These are phyloP conservation scores for Rotaria magnacalcarata DNA, from an alignment of 2,888 invertebrate genomes.

Conservation along the genomic window DNA sequence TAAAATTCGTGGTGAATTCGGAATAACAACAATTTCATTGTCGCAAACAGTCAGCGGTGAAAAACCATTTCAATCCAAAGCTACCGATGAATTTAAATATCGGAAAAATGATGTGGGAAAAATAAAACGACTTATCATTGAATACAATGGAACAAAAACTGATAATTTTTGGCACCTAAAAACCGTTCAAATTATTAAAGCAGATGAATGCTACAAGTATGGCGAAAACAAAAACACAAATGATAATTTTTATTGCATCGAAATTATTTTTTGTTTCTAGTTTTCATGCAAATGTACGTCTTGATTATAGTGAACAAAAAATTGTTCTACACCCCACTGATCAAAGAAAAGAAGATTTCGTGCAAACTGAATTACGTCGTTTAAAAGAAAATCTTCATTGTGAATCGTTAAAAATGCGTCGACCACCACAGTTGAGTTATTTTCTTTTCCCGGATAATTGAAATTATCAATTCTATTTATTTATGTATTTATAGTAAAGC, in stretches of 20 bases:
- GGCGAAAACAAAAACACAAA: not conserved
- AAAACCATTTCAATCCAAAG: not conserved
- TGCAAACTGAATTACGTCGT: conserved; percentile 17
- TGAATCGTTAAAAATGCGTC: not conserved
- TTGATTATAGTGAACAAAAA: not conserved
- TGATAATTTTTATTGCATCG: no score
- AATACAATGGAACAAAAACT: not conserved
- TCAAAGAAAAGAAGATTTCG: not conserved
- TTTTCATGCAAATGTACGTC: not conserved
- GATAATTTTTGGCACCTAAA: not conserved
- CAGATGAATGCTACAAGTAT: not conserved
- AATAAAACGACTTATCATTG: not conserved
- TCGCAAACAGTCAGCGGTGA: not conserved
- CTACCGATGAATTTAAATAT: not conserved
- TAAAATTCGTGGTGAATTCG: conserved; percentile 18
- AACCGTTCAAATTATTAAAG: not conserved
- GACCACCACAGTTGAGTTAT: not conserved
- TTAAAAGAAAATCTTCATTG: not conserved
- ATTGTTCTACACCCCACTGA: not conserved
- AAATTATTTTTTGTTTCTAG: not conserved
- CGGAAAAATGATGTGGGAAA: not conserved
- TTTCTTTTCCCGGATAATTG: not conserved
- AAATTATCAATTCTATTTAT: not conserved
- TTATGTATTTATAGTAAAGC: conserved; percentile 37
- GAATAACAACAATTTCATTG: not conserved